Percentiles rank a stretch among this genome's conserved stretches.
These are phyloP conservation scores for Meloidogyne floridensis DNA, from an alignment of 1,140 invertebrate genomes.

Conservation along the genomic window DNA sequence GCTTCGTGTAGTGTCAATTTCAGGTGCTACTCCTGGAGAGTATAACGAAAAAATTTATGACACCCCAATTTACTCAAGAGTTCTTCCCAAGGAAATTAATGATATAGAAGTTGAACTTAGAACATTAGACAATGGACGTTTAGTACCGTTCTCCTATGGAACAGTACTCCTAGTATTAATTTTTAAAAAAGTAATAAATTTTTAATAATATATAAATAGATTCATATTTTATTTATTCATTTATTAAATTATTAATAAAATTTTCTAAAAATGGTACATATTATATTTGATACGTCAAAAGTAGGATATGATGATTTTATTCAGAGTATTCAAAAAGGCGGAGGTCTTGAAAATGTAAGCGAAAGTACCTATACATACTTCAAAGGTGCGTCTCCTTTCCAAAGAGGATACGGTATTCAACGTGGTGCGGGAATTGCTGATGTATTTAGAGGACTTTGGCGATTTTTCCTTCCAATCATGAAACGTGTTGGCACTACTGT, in stretches of 20 bases:
- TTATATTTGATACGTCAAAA: slow-evolving; percentile 28
- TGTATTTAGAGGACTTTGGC: slow-evolving; percentile 19
- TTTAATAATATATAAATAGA: too few relatives aligned
- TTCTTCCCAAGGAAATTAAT: slow-evolving; percentile 23
- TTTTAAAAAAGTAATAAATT: slow-evolving; percentile 22
- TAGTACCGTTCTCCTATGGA: slow-evolving; percentile 23
- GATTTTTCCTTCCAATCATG: slow-evolving; percentile 2
- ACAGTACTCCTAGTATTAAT: slow-evolving; percentile 8
- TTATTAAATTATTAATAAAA: background rate
- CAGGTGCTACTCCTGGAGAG: background rate
- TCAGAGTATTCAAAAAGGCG: background rate
- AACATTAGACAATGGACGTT: slow-evolving; percentile 23
- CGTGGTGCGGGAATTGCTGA: slow-evolving; percentile 11
- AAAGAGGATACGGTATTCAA: slow-evolving; percentile 19
- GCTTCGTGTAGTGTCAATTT: background rate
- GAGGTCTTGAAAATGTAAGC: background rate
- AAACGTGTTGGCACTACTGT: slow-evolving; percentile 6
- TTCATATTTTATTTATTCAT: background rate
- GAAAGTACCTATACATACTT: too few relatives aligned
- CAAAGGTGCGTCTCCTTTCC: background rate
- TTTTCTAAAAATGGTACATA: slow-evolving; percentile 26
- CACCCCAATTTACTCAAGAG: slow-evolving; percentile 10
- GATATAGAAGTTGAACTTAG: slow-evolving; percentile 25
- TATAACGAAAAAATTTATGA: slow-evolving; percentile 28
- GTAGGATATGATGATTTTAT: slow-evolving; percentile 14